Evolutionary conservation across 2,797 vertebrate species (phyloP).

Genomic region (Acridotheres tristis): DNA sequence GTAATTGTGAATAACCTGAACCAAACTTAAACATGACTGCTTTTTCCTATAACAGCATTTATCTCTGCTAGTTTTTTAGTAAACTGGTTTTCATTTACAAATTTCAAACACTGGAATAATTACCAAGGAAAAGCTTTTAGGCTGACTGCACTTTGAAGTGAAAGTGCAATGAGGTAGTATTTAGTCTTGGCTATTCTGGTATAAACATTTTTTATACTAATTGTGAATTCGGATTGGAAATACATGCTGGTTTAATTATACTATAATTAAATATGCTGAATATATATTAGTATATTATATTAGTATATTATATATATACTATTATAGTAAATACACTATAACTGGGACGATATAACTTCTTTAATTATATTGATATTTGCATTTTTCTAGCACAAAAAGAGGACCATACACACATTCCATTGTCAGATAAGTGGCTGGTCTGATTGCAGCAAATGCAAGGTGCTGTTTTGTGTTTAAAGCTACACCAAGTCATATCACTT

Average conservation of each 20-base stretch:
- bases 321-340: neutral
- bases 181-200: neutral
- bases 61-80: neutral
- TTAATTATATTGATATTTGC: neutral
- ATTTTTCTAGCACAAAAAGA: neutral
- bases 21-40: neutral
- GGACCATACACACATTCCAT: neutral
- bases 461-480: neutral
- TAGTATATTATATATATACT: too few species aligned
- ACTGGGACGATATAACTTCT: neutral
- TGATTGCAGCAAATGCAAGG: neutral
- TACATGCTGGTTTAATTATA: rapidly evolving
- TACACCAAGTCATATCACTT: neutral
- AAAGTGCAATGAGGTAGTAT: neutral
- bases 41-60: neutral
- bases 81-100: neutral
- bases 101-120: neutral
- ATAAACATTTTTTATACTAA: neutral
- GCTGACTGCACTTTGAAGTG: neutral
- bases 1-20: neutral
- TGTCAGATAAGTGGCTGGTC: neutral
- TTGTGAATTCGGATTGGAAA: neutral
- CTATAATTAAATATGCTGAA: neutral
- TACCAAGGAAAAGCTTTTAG: neutral
- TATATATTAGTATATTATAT: neutral